Base-by-base conservation (phyloP, 2,797 vertebrate species). In the Urosaurus nigricauda region DNA sequence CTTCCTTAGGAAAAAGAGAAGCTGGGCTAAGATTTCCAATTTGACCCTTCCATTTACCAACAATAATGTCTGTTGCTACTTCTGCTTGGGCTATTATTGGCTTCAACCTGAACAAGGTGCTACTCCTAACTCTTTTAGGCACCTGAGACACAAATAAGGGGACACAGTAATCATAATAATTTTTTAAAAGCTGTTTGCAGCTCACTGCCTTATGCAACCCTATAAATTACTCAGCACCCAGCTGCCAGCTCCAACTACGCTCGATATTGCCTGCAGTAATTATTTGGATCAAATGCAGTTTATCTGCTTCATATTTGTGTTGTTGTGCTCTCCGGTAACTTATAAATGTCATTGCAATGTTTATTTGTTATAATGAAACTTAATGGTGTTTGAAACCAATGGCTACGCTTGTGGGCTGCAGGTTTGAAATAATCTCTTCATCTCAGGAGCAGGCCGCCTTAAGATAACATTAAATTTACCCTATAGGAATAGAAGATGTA, bases 321-420 rank as follows among this genome's bases (percentile, higher is more conserved):
- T 96, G 95, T 94, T 94, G 93, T 89, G 95, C 96, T 97, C 95
- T 92, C 96, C 84, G 94, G 96, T 96, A 97, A 97, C 97, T 97
- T 97, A 97, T 97, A 97, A 97, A 97, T 97, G 97, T 97, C 97
- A 97, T 81, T 90, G 96, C 88, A 84, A 94, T 96, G 96, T 97
- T 97, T 97, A 97, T 97, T 96, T 93, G 95, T 97, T 96, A 96
- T 96, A 96, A 97, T 97, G 97, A 97, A 97, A 96, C 96, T 95
- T 97, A 97, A 97, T 95, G 96, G 93, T 90, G 90, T 96, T 95
- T 94, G 96, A 95, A 97, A 96, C 93, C 94, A 63, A 92, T 87
- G 95, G 96, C 94, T 92, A 95, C 16, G 93, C 91, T 93, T 90
- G 95, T 87, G 88, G 95, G 96, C 71, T 91, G 96, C 94, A 94